These are phyloP conservation scores for Phrynosoma platyrhinos DNA, from an alignment of 2,113 vertebrate genomes.

Conservation along the genomic window DNA sequence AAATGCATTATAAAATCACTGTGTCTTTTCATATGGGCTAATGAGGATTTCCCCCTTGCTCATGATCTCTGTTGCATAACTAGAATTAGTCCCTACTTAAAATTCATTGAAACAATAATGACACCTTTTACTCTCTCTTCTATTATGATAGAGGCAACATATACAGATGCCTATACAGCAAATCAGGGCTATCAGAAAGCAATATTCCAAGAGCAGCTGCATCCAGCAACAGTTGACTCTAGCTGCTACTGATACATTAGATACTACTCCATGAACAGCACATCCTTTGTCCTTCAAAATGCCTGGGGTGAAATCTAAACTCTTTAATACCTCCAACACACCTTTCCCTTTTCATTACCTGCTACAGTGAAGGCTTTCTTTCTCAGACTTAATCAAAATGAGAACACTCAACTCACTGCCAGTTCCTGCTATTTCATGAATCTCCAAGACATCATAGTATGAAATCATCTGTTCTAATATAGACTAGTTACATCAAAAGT, in stretches of 20 bases:
- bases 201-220: constrained; percentile 27
- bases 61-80: neutral
- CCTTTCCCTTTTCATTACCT: constrained; percentile 31
- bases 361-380: constrained; percentile 26
- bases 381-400: neutral
- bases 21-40: neutral
- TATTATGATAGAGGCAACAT: neutral
- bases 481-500: neutral
- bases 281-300: constrained; percentile 18
- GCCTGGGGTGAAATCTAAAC: constrained; percentile 24
- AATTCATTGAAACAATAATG: neutral
- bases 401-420: rapidly evolving
- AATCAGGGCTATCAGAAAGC: neutral
- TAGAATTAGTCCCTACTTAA: neutral
- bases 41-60: neutral
- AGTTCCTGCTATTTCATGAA: constrained; percentile 6
- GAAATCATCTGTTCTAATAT: neutral
- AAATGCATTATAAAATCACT: neutral
- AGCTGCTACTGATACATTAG: constrained; percentile 23
- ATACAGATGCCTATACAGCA: constrained; percentile 1
- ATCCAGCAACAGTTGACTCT: neutral
- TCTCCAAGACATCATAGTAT: neutral
- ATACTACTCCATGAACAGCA: constrained; percentile 27
- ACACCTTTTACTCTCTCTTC: neutral
- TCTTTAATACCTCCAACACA: constrained; percentile 16